phyloP scores from a whole-genome alignment of 2,797 vertebrate genomes.

The Mus minutoides region DNA sequence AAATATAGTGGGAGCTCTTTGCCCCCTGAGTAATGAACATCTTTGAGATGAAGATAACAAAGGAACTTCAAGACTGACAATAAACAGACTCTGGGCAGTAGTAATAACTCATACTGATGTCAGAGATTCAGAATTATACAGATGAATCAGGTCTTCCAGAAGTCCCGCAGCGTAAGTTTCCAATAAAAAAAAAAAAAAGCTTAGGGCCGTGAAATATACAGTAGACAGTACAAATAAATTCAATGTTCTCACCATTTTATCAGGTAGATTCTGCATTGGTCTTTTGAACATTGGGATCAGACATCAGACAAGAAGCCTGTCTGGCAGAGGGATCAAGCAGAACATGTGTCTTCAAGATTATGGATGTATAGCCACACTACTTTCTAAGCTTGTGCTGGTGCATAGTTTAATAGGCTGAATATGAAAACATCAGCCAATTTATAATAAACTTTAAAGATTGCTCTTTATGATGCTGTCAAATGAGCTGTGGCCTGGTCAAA shows the following conservation, averaged over 20 bases:
- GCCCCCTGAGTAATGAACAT: background rate
- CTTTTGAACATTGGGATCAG: background rate
- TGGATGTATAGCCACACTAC: background rate
- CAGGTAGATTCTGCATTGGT: background rate
- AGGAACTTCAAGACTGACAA: background rate
- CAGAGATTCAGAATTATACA: background rate
- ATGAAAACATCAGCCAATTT: background rate
- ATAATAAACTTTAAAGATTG: background rate
- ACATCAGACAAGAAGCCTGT: background rate
- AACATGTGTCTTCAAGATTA: background rate
- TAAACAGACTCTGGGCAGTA: background rate
- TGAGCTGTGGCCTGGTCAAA: background rate
- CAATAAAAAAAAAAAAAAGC: background rate
- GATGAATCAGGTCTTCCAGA: background rate
- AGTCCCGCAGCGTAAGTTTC: background rate
- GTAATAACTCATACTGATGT: background rate
- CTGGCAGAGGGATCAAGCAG: background rate
- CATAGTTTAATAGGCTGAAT: background rate
- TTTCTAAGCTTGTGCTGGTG: background rate
- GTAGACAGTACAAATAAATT: background rate
- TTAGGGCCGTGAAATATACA: background rate
- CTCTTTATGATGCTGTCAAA: background rate
- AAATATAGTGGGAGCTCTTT: background rate
- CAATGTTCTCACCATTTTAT: background rate
- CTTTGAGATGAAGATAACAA: background rate